These are phyloP conservation scores for Brachypteracias leptosomus DNA, from an alignment of 2,113 vertebrate species.

Conservation along the genomic window DNA sequence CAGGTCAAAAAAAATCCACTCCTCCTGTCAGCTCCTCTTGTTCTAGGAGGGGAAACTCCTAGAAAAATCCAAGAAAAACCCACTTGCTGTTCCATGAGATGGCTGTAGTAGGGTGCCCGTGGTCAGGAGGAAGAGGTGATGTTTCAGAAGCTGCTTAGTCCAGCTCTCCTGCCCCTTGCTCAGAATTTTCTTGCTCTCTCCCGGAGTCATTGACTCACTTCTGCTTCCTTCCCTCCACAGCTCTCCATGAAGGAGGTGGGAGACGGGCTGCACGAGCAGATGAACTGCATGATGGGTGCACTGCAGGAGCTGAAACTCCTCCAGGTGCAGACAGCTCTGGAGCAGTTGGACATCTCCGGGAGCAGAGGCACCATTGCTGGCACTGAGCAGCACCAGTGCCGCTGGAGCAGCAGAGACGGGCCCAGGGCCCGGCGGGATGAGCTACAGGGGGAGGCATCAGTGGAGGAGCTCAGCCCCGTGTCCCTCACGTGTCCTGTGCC, in stretches of 20 bases:
- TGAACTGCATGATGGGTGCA: conserved; percentile 98
- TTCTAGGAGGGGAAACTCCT: background rate
- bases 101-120: rapidly evolving
- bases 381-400: background rate
- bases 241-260: conserved; percentile 96
- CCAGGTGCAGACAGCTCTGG: conserved; percentile 90
- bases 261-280: conserved; percentile 94
- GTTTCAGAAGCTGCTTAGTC: background rate
- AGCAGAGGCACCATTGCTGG: conserved; percentile 20
- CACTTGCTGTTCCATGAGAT: background rate
- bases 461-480: background rate
- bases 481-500: background rate
- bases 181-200: no score
- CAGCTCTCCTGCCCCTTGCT: background rate
- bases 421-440: background rate
- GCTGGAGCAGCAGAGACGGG: background rate
- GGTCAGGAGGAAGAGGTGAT: background rate
- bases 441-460: rapidly evolving
- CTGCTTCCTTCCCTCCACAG: background rate
- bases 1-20: background rate
- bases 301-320: conserved; percentile 97
- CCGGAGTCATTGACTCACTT: background rate
- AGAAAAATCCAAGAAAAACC: background rate
- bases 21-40: background rate
- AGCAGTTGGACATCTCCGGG: conserved; percentile 88